Evolutionary conservation across 2,113 vertebrate genomes (phyloP).

Genomic region (Sylvilagus bachmani): DNA sequence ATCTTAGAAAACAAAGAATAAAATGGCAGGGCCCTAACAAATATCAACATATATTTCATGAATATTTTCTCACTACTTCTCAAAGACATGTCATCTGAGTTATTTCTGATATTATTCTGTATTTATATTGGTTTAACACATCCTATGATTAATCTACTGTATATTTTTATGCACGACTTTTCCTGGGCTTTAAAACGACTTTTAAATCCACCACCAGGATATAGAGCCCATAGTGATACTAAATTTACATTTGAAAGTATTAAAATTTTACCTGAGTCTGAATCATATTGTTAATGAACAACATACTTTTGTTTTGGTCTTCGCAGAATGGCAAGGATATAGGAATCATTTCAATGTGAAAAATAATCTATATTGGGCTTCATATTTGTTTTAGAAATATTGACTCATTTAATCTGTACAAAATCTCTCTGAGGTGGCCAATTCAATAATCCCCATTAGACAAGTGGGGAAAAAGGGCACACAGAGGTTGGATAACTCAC

Average conservation of each 20-base stretch:
- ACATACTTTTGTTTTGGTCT: background rate
- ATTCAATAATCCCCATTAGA: background rate
- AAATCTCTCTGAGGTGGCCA: background rate
- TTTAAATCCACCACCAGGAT: background rate
- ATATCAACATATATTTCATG: background rate
- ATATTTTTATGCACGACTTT: background rate
- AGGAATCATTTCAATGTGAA: background rate
- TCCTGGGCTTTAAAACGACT: background rate
- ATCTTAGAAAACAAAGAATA: background rate
- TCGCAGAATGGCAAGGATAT: background rate
- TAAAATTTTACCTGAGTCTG: background rate
- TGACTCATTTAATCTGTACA: background rate
- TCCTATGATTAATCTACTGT: background rate
- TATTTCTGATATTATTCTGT: background rate
- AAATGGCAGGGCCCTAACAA: background rate
- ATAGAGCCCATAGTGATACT: background rate
- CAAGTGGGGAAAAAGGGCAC: background rate
- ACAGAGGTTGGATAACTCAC: background rate
- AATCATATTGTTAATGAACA: background rate
- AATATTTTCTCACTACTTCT: background rate
- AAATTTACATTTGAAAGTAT: background rate
- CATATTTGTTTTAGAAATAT: conserved; percentile 6
- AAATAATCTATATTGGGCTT: background rate
- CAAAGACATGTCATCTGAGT: background rate
- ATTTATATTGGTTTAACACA: background rate